Percentiles rank a stretch among this genome's conserved stretches.
Evolutionary conservation across 2,888 invertebrate species (phyloP).

Genomic region (Campoplex nolae): DNA sequence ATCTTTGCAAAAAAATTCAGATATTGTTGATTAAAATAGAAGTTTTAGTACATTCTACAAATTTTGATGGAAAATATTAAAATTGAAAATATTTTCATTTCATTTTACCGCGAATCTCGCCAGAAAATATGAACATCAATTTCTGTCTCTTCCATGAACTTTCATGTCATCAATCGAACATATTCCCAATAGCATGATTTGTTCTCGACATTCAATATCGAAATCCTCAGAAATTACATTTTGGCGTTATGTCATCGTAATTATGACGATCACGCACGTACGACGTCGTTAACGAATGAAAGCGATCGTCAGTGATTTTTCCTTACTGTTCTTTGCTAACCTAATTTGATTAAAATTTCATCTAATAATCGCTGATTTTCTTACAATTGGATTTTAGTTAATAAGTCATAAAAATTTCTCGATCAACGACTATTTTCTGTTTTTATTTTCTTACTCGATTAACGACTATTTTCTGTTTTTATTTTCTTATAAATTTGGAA

Average conservation of each 20-base stretch:
- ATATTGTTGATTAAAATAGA: background rate
- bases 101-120: constrained; percentile 93
- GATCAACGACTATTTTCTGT: no score
- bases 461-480: no score
- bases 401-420: background rate
- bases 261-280: constrained; percentile 94
- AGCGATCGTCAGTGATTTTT: constrained; percentile 97
- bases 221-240: constrained; percentile 96
- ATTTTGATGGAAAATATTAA: background rate
- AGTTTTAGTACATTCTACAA: background rate
- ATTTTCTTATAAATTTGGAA: background rate
- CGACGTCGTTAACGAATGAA: constrained; percentile 97
- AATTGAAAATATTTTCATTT: background rate
- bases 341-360: constrained; percentile 84
- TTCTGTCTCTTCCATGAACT: constrained; percentile 93
- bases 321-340: constrained; percentile 96
- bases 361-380: background rate
- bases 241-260: constrained; percentile 89
- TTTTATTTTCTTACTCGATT: no score
- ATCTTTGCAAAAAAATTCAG: constrained; percentile 87
- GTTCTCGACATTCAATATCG: constrained; percentile 94
- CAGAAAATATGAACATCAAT: constrained; percentile 99
- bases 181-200: constrained; percentile 94
- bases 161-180: constrained; percentile 98
- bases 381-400: background rate